These are phyloP conservation scores for Homarus americanus DNA, from an alignment of 1,140 invertebrate species.

Conservation along the genomic window DNA sequence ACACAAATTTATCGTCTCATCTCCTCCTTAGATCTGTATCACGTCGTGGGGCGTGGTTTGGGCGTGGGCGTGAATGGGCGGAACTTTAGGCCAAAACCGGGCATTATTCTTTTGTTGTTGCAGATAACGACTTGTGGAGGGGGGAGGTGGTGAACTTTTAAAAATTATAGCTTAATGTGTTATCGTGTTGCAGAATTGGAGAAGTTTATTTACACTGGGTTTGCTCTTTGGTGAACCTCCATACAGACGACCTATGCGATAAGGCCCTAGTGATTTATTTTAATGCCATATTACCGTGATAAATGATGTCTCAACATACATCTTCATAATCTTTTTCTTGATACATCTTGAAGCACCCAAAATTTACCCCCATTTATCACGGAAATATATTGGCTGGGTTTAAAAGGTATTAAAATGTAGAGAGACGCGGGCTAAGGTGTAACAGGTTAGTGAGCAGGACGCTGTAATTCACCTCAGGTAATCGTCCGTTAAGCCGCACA, in stretches of 20 bases:
- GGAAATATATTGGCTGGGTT: background rate
- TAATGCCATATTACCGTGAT: background rate
- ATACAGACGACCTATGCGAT: background rate
- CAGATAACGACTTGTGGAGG: background rate
- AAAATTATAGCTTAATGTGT: background rate
- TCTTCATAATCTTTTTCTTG: background rate
- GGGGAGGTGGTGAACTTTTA: background rate
- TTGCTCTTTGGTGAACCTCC: background rate
- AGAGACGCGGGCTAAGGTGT: background rate
- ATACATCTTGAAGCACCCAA: background rate
- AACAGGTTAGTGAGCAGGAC: background rate
- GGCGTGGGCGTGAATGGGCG: background rate
- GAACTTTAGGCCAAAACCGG: background rate
- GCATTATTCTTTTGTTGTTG: background rate
- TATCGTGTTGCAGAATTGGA: background rate
- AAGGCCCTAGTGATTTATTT: background rate
- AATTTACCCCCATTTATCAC: background rate
- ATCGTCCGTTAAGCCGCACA: background rate
- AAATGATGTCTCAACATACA: background rate
- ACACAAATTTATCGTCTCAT: background rate
- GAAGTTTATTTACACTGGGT: background rate
- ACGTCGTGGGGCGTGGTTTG: background rate
- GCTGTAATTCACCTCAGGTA: slow-evolving; percentile 14
- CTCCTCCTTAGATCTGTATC: background rate
- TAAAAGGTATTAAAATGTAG: background rate